phyloP scores from a whole-genome alignment of 1,140 invertebrate genomes.

The Meteorus sp. region DNA sequence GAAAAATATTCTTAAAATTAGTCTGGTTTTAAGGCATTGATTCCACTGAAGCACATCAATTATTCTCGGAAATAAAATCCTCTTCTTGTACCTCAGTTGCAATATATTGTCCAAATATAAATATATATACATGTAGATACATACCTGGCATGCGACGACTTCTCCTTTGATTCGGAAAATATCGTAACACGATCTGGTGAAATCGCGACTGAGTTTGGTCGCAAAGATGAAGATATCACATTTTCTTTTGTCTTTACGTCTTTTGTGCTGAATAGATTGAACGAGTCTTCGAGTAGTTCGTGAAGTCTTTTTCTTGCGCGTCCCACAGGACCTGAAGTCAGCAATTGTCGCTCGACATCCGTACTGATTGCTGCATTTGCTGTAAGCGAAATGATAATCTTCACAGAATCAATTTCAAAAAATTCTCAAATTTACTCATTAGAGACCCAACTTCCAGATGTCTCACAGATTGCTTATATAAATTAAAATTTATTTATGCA shows the following conservation, averaged over 20 bases:
- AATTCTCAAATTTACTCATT: neutral
- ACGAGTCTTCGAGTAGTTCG: conserved; percentile 69
- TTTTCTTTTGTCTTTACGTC: conserved; percentile 53
- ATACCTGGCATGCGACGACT: conserved; percentile 59
- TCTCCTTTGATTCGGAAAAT: conserved; percentile 48
- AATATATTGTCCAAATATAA: no score
- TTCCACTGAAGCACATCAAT: no score
- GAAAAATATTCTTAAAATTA: no score
- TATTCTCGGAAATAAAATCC: no score
- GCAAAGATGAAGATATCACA: conserved; percentile 25
- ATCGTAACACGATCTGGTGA: conserved; percentile 36
- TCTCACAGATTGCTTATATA: neutral
- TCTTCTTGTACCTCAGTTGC: no score
- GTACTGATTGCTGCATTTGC: conserved; percentile 30
- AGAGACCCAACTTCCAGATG: conserved; percentile 6
- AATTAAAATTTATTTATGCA: neutral
- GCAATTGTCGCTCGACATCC: conserved; percentile 36
- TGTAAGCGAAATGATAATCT: conserved; percentile 28
- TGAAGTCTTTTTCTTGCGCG: conserved; percentile 67
- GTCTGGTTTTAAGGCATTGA: no score
- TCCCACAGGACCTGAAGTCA: conserved; percentile 55
- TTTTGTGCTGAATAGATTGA: conserved; percentile 65
- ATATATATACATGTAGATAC: neutral
- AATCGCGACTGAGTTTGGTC: conserved; percentile 27
- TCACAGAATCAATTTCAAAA: conserved; percentile 14